phyloP scores from a whole-genome alignment of 1,140 invertebrate genomes.

The Hesperophylax magnus region DNA sequence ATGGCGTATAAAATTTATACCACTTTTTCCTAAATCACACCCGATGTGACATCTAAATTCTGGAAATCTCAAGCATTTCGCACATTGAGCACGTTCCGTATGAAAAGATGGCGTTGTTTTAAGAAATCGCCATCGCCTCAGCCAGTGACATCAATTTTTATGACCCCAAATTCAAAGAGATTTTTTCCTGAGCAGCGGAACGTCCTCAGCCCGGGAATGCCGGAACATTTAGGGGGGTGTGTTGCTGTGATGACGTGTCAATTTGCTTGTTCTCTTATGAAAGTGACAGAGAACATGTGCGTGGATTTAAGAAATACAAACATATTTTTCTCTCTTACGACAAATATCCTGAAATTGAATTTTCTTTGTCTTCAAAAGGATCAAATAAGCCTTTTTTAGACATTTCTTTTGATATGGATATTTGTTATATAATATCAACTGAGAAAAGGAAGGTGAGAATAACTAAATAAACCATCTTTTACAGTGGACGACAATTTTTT shows the following conservation, averaged over 20 bases:
- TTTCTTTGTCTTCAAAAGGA: too few relatives aligned
- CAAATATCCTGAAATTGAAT: too few relatives aligned
- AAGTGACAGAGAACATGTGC: too few relatives aligned
- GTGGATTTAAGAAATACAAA: too few relatives aligned
- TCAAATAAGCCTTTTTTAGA: too few relatives aligned
- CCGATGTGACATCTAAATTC: conserved; percentile 19
- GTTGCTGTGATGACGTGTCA: background rate
- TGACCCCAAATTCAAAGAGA: conserved; percentile 7
- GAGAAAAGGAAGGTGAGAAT: too few relatives aligned
- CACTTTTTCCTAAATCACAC: conserved; percentile 10
- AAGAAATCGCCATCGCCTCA: conserved; percentile 13
- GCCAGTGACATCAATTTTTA: conserved; percentile 23
- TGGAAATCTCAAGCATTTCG: background rate
- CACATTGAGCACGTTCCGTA: conserved; percentile 29
- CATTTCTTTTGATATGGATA: too few relatives aligned
- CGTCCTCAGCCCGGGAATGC: background rate
- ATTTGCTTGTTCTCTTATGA: background rate
- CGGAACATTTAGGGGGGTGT: background rate
- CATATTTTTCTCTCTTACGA: too few relatives aligned
- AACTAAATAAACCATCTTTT: too few relatives aligned
- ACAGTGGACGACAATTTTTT: too few relatives aligned
- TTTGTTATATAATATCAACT: too few relatives aligned
- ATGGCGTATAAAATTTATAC: conserved; percentile 15
- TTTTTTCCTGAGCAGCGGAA: conserved; percentile 9
- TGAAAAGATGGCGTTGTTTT: conserved; percentile 28